Percentiles rank a stretch among this genome's conserved stretches.
These are phyloP conservation scores for Ptychobarbus kaznakovi DNA, from an alignment of 2,797 vertebrate genomes.

Conservation along the genomic window DNA sequence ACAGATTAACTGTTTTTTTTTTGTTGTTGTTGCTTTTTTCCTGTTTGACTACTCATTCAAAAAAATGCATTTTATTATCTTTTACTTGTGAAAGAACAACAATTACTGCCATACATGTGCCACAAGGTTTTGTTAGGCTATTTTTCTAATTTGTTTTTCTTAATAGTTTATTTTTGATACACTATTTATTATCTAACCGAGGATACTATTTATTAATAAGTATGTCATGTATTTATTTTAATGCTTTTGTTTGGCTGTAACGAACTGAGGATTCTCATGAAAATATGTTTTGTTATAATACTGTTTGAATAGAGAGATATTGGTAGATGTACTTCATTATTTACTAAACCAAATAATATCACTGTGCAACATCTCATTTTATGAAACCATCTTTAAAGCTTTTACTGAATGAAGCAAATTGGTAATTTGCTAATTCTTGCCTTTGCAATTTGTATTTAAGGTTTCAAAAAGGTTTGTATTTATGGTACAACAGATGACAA, in stretches of 20 bases:
- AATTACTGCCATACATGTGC: conserved; percentile 76
- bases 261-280: conserved; percentile 52
- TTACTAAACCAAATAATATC: conserved; percentile 70
- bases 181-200: conserved; percentile 61
- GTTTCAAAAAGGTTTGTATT: conserved; percentile 15
- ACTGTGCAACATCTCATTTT: conserved; percentile 75
- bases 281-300: conserved; percentile 50
- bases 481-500: conserved; percentile 54
- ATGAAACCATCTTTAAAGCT: conserved; percentile 55
- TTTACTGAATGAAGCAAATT: conserved; percentile 57
- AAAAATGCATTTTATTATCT: conserved; percentile 34
- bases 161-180: conserved; percentile 52
- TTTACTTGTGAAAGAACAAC: conserved; percentile 20
- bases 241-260: conserved; percentile 27
- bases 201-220: conserved; percentile 50
- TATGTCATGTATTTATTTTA: conserved; percentile 44
- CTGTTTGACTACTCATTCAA: conserved; percentile 44
- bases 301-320: conserved; percentile 20
- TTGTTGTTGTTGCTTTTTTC: neutral
- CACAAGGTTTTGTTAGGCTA: conserved; percentile 62
- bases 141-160: conserved; percentile 54
- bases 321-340: conserved; percentile 44
- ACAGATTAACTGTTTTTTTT: conserved; percentile 26
- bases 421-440: conserved; percentile 49
- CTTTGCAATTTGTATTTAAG: conserved; percentile 14